Percentiles rank a stretch among this genome's conserved stretches.
Conservation (phyloP, 2,888 invertebrate species). For the Lymantria monacha region DNA sequence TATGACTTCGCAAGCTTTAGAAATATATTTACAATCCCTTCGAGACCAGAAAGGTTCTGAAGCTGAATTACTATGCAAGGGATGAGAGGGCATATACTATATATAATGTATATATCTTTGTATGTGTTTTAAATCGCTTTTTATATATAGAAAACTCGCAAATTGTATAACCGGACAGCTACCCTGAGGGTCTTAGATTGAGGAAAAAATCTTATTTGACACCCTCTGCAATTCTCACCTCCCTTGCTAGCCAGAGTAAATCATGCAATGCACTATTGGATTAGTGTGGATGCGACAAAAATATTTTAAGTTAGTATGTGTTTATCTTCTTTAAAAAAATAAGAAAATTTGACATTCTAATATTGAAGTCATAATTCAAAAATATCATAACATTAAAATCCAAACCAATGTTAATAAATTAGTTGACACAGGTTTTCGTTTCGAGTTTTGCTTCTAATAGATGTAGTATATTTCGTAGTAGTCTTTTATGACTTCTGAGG, state of each 20-base stretch:
- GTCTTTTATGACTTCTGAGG: too few relatives aligned
- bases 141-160: constrained; percentile 39
- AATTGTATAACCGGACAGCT: constrained; percentile 69
- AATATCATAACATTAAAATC: too few relatives aligned
- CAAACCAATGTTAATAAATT: too few relatives aligned
- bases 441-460: too few relatives aligned
- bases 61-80: constrained; percentile 12
- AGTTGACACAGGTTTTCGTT: too few relatives aligned
- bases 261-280: constrained; percentile 48
- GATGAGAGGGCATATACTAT: constrained; percentile 8
- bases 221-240: constrained; percentile 64
- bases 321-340: too few relatives aligned
- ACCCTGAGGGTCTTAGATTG: constrained; percentile 54
- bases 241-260: constrained; percentile 41
- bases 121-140: constrained; percentile 13
- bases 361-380: too few relatives aligned
- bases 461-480: too few relatives aligned
- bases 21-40: constrained; percentile 18
- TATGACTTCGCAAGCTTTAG: constrained; percentile 16
- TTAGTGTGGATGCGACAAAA: constrained; percentile 36
- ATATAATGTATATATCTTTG: constrained; percentile 4
- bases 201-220: constrained; percentile 80
- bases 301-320: too few relatives aligned
- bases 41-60: constrained; percentile 6
- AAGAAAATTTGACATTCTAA: too few relatives aligned